A percentile compares a stretch with the other conserved stretches of the same genome.
phyloP scores from a whole-genome alignment of 2,888 invertebrate species.

The Bruchidius siliquastri region DNA sequence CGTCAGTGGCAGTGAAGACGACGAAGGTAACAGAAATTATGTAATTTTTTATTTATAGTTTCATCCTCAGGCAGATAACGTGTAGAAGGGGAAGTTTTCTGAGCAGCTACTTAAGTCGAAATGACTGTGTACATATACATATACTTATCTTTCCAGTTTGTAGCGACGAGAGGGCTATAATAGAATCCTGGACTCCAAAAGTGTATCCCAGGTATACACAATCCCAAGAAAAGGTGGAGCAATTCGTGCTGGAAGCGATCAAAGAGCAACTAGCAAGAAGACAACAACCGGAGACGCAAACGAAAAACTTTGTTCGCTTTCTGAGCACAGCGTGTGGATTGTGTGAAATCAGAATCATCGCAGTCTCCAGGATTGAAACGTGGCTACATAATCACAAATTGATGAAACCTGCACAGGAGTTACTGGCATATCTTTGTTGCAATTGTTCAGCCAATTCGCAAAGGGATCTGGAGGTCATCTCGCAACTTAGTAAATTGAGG shows the following conservation, averaged over 20 bases:
- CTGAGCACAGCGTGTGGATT: constrained; percentile 82
- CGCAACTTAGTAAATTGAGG: constrained; percentile 81
- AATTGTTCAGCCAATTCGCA: constrained; percentile 74
- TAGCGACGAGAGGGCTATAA: constrained; percentile 44
- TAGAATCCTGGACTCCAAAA: constrained; percentile 48
- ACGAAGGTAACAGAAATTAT: constrained; percentile 48
- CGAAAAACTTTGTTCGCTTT: constrained; percentile 82
- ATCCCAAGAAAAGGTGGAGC: constrained; percentile 67
- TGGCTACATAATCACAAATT: constrained; percentile 97
- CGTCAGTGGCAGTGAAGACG: constrained; percentile 55
- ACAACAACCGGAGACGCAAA: constrained; percentile 81
- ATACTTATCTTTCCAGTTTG: constrained; percentile 33
- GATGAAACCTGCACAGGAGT: constrained; percentile 85
- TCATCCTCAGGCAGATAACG: too few species aligned
- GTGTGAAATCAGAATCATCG: constrained; percentile 75
- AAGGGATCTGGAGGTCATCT: constrained; percentile 63
- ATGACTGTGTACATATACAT: too few species aligned
- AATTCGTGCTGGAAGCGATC: constrained; percentile 78
- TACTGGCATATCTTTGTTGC: constrained; percentile 83
- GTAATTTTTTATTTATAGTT: too few species aligned
- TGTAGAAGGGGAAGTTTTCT: too few species aligned
- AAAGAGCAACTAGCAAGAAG: constrained; percentile 83
- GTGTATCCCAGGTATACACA: constrained; percentile 57
- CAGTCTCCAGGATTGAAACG: constrained; percentile 77
- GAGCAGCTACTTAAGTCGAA: too few species aligned